Evolutionary conservation across 2,797 vertebrate genomes (phyloP), one percentile per base, ranked within the genome.

Genomic region (Brachyrhaphis roseni): DNA sequence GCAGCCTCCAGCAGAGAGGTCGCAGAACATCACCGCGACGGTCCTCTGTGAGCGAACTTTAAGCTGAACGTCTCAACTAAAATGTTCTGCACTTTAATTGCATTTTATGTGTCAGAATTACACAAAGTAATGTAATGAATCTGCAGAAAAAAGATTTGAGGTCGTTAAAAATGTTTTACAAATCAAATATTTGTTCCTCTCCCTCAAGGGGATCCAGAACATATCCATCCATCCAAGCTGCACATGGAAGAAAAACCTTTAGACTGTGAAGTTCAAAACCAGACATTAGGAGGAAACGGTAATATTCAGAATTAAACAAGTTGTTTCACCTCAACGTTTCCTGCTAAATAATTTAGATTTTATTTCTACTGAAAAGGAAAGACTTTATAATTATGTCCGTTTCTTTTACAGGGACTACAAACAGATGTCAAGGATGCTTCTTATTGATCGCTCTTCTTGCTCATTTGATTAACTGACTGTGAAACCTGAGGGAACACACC

Each of bases 21-120:
- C 95, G 20, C 49, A 83, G 46, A 85, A 73, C 0, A 5, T 94
- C 34, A 79, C 31, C 1, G 66, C 88, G 34, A 43, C 12, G 0
- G 93, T 96, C 4, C 28, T 75, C 74, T 94, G 95, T 96, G 88
- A 95, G 95, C 94, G 0, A 76, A 57, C n/a, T 26, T 8, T 49
- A 20, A 18, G 12, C 47, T 20, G 18, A 23, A 28, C n/a, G 1
- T 72, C 6, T 10, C 47, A 20, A 49, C 47, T 53, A 53, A 49
- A 49, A 5, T 51, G 20, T 53, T 13, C 36, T 13, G 11, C 28
- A 36, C 20, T 23, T 66, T 23, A 66, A 39, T 39, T 8, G 0
- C 0, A 34, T 18, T 18, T 16, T 34, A 34, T 8, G 28, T 15
- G 59, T 18, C 31, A 34, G 59, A 62, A 62, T 16, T 18, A 18